Conservation (phyloP, 2,113 vertebrate genomes). For the Cheirogaleus medius region DNA sequence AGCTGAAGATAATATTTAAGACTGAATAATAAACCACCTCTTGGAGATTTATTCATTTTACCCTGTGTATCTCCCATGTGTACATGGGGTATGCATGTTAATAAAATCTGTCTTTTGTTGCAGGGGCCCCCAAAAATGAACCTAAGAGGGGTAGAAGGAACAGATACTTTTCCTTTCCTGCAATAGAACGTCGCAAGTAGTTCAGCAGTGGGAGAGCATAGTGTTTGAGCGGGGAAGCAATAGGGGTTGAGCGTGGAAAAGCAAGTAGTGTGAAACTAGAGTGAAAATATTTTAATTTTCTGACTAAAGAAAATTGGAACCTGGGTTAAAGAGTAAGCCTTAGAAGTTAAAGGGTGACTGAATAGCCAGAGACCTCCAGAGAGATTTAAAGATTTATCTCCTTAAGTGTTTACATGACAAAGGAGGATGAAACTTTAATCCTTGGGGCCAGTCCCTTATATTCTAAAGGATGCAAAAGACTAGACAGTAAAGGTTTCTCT, state of each 20-base stretch:
- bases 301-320: neutral
- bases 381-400: neutral
- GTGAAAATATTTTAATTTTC: neutral
- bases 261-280: neutral
- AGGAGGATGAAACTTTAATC: neutral
- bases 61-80: neutral
- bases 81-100: neutral
- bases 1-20: neutral
- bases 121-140: neutral
- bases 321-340: neutral
- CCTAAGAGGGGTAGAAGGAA: neutral
- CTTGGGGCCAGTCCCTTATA: neutral
- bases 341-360: neutral
- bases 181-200: neutral
- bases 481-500: neutral
- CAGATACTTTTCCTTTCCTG: neutral
- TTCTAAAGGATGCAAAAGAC: neutral
- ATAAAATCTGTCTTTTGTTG: neutral
- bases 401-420: neutral
- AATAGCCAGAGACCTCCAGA: neutral
- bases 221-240: neutral
- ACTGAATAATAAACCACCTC: neutral
- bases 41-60: neutral
- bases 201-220: neutral
- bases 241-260: neutral